A percentile compares a stretch with the other conserved stretches of the same genome.
These are phyloP conservation scores for Megaceryle maxima DNA, from an alignment of 2,113 vertebrate species.

Conservation along the genomic window DNA sequence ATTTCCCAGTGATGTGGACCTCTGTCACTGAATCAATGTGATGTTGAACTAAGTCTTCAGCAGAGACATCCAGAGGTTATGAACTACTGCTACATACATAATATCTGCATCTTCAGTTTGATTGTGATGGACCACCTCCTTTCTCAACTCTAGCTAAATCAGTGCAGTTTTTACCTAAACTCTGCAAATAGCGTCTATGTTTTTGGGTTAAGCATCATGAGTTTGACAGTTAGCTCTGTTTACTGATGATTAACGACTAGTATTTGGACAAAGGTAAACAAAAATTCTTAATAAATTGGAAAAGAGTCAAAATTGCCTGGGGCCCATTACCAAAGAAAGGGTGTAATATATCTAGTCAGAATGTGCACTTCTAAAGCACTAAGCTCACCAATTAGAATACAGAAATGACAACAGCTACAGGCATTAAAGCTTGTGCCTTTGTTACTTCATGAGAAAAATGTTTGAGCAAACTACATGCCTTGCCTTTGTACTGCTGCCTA, in stretches of 20 bases:
- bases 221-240: constrained; percentile 9
- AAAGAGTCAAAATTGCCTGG: background rate
- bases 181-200: background rate
- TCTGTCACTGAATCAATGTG: background rate
- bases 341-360: constrained; percentile 12
- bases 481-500: background rate
- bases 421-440: background rate
- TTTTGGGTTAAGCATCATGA: background rate
- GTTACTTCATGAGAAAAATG: background rate
- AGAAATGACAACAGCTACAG: constrained; percentile 12
- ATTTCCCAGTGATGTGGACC: background rate
- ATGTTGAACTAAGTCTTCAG: background rate
- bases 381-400: constrained; percentile 36
- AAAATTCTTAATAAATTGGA: constrained; percentile 42
- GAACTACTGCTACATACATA: background rate
- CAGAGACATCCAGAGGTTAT: background rate
- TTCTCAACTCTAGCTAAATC: background rate
- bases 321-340: constrained; percentile 3
- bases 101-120: background rate
- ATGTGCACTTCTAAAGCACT: background rate
- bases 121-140: background rate
- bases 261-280: constrained; percentile 45
- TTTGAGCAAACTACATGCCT: background rate
- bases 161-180: background rate
- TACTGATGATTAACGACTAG: constrained; percentile 29